Evolutionary conservation across 37 sponge, comb jelly and placozoan genomes (phyloP).

Genomic region (Cladorhizidae sp.): DNA sequence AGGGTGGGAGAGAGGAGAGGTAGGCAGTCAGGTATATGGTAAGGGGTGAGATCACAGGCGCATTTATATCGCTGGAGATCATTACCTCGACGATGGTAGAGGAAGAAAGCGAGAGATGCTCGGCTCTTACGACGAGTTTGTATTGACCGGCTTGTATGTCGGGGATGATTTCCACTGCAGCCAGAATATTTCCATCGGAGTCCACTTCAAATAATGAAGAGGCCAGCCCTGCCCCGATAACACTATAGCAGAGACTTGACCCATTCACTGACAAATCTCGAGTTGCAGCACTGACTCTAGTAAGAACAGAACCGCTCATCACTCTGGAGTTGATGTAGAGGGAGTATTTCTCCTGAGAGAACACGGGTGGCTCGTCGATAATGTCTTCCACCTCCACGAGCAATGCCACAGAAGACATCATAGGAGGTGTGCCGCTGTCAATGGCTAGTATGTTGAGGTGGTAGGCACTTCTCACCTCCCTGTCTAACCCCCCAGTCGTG

Average conservation of each 20-base stretch:
- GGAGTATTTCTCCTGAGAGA: constrained; percentile 12
- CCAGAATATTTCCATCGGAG: constrained; percentile 2
- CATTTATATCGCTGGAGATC: constrained; percentile 4
- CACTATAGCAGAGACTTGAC: constrained; percentile 19
- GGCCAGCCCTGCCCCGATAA: background rate
- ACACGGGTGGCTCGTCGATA: constrained; percentile 34
- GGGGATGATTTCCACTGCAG: constrained; percentile 7
- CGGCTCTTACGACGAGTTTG: constrained; percentile 16
- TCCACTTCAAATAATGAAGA: constrained; percentile 18
- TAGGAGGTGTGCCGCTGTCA: constrained; percentile 16
- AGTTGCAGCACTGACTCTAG: constrained; percentile 13
- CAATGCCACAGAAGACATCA: background rate
- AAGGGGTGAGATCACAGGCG: constrained; percentile 17
- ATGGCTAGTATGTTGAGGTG: background rate
- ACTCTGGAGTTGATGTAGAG: background rate
- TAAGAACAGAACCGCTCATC: background rate
- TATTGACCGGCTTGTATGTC: background rate
- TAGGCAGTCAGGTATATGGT: constrained; percentile 19
- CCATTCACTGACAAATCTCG: background rate
- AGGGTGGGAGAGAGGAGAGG: background rate
- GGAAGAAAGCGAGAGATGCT: constrained; percentile 11
- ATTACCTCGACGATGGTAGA: constrained; percentile 6
- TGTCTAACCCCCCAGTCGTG: background rate
- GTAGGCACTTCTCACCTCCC: background rate
- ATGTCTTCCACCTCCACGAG: constrained; percentile 10